Percentiles rank a stretch among this genome's conserved stretches.
phyloP scores from a whole-genome alignment of 2,113 vertebrate genomes.

The Eulacestoma nigropectus region DNA sequence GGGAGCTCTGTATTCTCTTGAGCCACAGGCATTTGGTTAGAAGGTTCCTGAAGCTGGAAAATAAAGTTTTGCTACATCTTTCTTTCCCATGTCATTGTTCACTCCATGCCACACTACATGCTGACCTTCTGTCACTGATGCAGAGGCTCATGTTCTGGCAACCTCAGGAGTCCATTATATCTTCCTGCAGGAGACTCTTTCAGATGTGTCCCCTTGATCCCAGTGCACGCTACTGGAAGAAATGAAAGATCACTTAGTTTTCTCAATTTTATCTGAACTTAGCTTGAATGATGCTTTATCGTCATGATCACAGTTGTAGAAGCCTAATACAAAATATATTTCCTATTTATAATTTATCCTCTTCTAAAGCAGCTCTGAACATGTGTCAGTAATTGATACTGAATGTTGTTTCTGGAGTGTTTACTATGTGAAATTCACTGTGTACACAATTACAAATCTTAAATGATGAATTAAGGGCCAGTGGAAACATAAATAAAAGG shows the following conservation, averaged over 20 bases:
- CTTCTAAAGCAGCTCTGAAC: not conserved
- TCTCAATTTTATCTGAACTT: not conserved
- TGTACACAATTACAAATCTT: not conserved
- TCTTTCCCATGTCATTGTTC: not conserved
- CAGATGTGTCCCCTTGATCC: not conserved
- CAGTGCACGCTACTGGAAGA: not conserved
- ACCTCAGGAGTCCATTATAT: not conserved
- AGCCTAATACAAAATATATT: not conserved
- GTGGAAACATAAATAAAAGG: not conserved
- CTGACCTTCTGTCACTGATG: constrained; percentile 11
- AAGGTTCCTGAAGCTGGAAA: not conserved
- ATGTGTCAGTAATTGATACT: not conserved
- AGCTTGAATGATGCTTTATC: not conserved
- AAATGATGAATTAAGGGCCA: not conserved
- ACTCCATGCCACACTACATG: not conserved
- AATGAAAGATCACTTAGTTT: not conserved
- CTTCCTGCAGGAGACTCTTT: constrained; percentile 5
- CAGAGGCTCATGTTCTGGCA: not conserved
- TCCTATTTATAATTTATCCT: not conserved
- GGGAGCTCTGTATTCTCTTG: not conserved
- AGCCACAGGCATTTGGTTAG: not conserved
- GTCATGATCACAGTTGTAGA: not conserved
- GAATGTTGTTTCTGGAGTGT: not conserved
- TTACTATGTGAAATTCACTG: not conserved
- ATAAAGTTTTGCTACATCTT: not conserved